phyloP scores from a whole-genome alignment of 2,113 vertebrate species.

The Coturnix japonica region DNA sequence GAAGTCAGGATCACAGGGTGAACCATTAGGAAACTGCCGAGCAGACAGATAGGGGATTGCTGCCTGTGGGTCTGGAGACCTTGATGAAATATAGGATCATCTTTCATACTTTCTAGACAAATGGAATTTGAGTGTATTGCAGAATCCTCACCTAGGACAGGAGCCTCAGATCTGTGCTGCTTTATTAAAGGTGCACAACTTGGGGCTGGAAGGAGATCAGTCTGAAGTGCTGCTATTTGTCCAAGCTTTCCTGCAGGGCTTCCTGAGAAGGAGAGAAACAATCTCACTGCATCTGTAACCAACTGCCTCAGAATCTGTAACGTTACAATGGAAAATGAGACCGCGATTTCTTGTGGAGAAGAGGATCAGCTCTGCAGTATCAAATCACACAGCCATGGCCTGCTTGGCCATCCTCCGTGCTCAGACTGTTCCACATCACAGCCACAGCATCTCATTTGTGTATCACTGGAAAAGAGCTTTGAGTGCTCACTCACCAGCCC shows the following conservation, averaged over 20 bases:
- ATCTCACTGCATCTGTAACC: not conserved
- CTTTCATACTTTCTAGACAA: constrained; percentile 35
- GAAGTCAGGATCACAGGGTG: constrained; percentile 34
- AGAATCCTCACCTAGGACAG: constrained; percentile 40
- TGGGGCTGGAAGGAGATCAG: not conserved
- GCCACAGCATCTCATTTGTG: not conserved
- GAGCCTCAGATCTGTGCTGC: not conserved
- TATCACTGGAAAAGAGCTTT: not conserved
- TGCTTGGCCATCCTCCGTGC: not conserved
- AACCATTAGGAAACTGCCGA: constrained; percentile 42
- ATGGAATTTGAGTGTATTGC: constrained; percentile 51
- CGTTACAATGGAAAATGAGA: not conserved
- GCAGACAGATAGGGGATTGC: not conserved
- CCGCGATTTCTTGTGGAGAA: not conserved
- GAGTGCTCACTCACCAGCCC: not conserved
- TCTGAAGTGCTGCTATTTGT: not conserved
- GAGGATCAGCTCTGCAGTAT: not conserved
- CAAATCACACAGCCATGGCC: not conserved
- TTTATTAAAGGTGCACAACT: not conserved
- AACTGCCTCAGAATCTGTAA: not conserved
- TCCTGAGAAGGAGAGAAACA: constrained; percentile 4
- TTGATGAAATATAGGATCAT: not conserved
- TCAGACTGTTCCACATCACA: not conserved
- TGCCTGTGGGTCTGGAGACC: constrained; percentile 32
- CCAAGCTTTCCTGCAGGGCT: not conserved